Evolutionary conservation across 2,797 vertebrate genomes (phyloP).

Genomic region (Clamator glandarius): DNA sequence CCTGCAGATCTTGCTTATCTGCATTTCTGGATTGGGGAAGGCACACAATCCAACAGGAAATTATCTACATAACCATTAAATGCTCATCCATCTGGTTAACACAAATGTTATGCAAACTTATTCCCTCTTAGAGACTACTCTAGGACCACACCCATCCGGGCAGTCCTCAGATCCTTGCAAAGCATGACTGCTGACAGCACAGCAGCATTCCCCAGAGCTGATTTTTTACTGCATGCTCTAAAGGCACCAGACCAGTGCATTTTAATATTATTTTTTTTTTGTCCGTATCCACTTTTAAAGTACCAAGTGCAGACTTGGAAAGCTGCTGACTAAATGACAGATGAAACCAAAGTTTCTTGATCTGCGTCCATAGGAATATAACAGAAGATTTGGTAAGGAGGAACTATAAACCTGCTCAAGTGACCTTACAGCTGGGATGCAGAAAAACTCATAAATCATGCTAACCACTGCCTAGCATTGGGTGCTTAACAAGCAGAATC

Average conservation of each 20-base stretch:
- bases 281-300: rapidly evolving
- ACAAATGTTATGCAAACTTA: background rate
- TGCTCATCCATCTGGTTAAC: background rate
- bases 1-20: background rate
- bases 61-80: background rate
- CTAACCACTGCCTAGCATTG: too few species aligned
- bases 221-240: background rate
- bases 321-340: background rate
- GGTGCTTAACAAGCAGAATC: too few species aligned
- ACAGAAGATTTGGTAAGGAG: too few species aligned
- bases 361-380: too few species aligned
- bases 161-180: background rate
- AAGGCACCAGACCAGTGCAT: background rate
- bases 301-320: background rate
- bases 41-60: background rate
- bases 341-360: background rate
- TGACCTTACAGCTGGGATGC: too few species aligned
- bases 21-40: background rate
- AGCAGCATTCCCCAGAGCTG: background rate
- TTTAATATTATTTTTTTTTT: background rate
- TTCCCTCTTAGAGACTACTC: background rate
- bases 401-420: too few species aligned
- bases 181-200: background rate
- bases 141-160: rapidly evolving
- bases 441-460: too few species aligned